Evolutionary conservation across 37 sponge, comb jelly and placozoan species (phyloP).

Genomic region (Lycopodina hypogea): DNA sequence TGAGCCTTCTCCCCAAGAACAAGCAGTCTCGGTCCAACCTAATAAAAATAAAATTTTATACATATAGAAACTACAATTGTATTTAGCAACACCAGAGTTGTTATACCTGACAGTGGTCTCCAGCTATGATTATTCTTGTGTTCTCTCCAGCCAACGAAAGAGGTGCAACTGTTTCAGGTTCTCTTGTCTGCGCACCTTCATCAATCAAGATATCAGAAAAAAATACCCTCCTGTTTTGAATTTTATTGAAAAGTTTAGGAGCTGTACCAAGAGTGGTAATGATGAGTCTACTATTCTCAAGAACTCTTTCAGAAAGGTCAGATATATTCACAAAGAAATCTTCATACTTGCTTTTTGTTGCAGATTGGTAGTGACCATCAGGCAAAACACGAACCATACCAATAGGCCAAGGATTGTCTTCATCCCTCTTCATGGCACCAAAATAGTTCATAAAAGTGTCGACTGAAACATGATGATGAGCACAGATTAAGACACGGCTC

Average conservation of each 20-base stretch:
- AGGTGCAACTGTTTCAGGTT: constrained; percentile 62
- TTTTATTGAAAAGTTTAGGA: constrained; percentile 3
- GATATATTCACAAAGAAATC: neutral
- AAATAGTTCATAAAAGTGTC: constrained; percentile 70
- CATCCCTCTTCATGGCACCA: constrained; percentile 20
- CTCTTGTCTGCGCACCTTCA: constrained; percentile 79
- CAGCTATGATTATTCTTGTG: constrained; percentile 71
- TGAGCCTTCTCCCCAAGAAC: constrained; percentile 66
- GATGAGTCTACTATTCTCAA: neutral
- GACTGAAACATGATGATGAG: constrained; percentile 64
- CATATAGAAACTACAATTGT: too few species aligned
- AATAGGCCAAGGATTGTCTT: neutral
- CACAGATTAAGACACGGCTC: constrained; percentile 44
- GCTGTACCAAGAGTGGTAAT: constrained; percentile 38
- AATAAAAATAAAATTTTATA: neutral
- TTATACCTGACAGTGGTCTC: constrained; percentile 70
- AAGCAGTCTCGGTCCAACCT: constrained; percentile 74
- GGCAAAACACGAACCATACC: constrained; percentile 2
- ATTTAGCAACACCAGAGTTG: neutral
- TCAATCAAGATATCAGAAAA: constrained; percentile 75
- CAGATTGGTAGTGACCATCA: neutral
- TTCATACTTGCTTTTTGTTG: neutral
- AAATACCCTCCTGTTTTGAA: neutral
- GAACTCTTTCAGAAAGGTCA: neutral
- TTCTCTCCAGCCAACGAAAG: constrained; percentile 38